Evolutionary conservation across 37 sponge, comb jelly and placozoan species (phyloP).

Genomic region (Geodia barretti): DNA sequence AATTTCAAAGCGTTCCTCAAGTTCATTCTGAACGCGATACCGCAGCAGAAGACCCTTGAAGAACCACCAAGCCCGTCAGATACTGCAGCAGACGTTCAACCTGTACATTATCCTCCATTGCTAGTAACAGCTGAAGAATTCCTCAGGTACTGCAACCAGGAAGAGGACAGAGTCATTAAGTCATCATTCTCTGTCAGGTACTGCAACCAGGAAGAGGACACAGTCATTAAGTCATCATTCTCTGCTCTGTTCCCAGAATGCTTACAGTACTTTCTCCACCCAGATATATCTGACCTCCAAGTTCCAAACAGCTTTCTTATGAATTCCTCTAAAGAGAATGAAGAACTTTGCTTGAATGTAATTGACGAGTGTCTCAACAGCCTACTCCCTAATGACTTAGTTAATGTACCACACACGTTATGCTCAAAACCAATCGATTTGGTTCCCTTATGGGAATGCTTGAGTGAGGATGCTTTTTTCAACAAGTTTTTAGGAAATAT

Average conservation of each 20-base stretch:
- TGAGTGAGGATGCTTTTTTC: slow-evolving; percentile 17
- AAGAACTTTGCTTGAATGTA: neutral
- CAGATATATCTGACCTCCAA: no score
- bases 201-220: no score
- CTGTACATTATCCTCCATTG: slow-evolving; percentile 29
- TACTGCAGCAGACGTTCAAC: no score
- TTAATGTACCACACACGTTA: neutral
- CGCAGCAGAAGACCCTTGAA: neutral
- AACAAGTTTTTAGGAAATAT: neutral
- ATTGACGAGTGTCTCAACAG: neutral
- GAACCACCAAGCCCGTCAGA: no score
- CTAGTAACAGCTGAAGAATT: slow-evolving; percentile 57
- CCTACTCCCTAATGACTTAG: neutral
- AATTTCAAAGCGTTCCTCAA: slow-evolving; percentile 17
- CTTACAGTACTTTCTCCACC: slow-evolving; percentile 22
- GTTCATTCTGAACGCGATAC: neutral
- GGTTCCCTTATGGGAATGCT: slow-evolving; percentile 16
- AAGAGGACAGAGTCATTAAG: slow-evolving; percentile 10
- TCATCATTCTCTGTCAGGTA: slow-evolving; percentile 16
- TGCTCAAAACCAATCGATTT: neutral
- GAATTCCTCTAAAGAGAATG: neutral
- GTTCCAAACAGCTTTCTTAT: slow-evolving; percentile 8
- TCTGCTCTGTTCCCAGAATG: slow-evolving; percentile 5
- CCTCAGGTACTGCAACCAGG: slow-evolving; percentile 20
- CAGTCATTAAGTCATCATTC: slow-evolving; percentile 22